Evolutionary conservation across 2,797 vertebrate species (phyloP).

Genomic region (Cynopterus sphinx): DNA sequence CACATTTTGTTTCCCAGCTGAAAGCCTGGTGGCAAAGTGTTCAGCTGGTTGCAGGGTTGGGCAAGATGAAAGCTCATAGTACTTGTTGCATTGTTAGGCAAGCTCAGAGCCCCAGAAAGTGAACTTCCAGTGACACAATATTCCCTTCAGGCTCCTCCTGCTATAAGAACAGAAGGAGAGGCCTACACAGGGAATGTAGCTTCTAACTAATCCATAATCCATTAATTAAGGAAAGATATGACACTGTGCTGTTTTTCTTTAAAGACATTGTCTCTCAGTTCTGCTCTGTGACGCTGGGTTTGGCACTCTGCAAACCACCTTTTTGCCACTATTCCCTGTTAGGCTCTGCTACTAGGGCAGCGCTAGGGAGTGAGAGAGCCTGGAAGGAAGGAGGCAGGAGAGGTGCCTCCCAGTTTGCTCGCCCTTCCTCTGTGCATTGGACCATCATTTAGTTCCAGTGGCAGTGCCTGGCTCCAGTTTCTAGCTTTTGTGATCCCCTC

Average conservation of each 20-base stretch:
- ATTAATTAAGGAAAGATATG: background rate
- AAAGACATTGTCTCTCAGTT: background rate
- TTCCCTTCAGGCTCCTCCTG: background rate
- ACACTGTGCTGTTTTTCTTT: background rate
- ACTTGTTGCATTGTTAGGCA: constrained; percentile 5
- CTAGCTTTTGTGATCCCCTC: background rate
- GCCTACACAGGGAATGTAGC: background rate
- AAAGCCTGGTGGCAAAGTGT: background rate
- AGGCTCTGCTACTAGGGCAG: background rate
- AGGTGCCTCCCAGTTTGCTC: background rate
- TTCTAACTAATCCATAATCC: background rate
- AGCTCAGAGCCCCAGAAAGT: constrained; percentile 29
- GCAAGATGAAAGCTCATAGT: background rate
- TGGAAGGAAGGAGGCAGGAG: background rate
- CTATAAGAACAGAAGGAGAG: background rate
- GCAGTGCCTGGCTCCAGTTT: background rate
- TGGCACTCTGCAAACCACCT: background rate
- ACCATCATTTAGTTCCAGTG: background rate
- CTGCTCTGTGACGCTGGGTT: background rate
- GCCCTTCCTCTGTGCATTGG: background rate
- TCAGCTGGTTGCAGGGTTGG: background rate
- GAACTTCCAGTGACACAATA: constrained; percentile 37
- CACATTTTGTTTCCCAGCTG: background rate
- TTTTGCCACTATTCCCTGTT: background rate
- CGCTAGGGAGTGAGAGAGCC: background rate